Percentiles rank a stretch among this genome's conserved stretches.
Evolutionary conservation across 2,888 invertebrate genomes (phyloP).

Genomic region (Lottia gigantea): DNA sequence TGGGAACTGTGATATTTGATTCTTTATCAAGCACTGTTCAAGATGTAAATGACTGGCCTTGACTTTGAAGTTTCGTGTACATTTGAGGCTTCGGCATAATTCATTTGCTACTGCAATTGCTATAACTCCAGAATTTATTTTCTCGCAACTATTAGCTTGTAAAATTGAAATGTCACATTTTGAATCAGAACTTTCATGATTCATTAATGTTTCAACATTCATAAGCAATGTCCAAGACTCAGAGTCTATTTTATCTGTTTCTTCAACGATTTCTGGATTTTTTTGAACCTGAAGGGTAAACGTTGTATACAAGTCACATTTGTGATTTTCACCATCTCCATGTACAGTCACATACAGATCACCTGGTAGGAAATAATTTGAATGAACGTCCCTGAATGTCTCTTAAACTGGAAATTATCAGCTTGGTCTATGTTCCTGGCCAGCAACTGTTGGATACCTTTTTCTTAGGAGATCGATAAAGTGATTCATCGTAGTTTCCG

Average conservation of each 20-base stretch:
- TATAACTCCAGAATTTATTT: background rate
- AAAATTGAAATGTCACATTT: background rate
- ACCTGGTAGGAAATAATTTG: background rate
- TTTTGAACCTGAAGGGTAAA: background rate
- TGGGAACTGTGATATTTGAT: background rate
- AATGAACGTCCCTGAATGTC: background rate
- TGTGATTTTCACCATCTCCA: slow-evolving; percentile 1
- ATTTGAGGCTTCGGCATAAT: background rate
- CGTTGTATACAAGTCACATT: background rate
- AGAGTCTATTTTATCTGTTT: background rate
- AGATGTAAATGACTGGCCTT: background rate
- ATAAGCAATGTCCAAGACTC: background rate
- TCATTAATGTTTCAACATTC: background rate
- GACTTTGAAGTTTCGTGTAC: background rate
- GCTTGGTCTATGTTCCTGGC: background rate
- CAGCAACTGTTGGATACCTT: background rate
- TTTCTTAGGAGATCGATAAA: background rate
- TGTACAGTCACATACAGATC: slow-evolving; percentile 1
- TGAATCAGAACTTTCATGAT: background rate
- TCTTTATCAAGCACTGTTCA: background rate
- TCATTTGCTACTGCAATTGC: background rate
- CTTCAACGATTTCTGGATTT: background rate
- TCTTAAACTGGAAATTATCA: background rate
- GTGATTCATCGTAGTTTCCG: background rate
- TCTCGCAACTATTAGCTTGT: background rate